Evolutionary conservation across 2,113 vertebrate genomes (phyloP).

Genomic region (Chloroceryle aenea): DNA sequence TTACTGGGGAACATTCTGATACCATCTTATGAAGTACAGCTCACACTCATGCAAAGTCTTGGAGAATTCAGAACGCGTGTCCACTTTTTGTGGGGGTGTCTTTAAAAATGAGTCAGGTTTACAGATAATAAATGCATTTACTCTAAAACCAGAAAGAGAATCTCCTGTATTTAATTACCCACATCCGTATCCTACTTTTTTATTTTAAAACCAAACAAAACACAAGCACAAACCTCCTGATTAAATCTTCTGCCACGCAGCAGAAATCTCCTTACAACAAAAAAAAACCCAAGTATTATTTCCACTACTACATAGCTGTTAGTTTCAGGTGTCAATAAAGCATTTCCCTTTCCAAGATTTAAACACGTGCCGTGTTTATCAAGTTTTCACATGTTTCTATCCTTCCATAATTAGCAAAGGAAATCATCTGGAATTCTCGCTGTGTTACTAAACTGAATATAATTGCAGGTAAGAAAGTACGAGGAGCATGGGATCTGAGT

Average conservation of each 20-base stretch:
- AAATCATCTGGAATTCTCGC: background rate
- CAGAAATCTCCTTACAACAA: background rate
- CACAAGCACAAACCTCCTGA: background rate
- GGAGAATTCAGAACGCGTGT: background rate
- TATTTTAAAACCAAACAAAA: background rate
- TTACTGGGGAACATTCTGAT: background rate
- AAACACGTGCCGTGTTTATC: background rate
- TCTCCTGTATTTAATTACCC: background rate
- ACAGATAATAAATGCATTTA: constrained; percentile 11
- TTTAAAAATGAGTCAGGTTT: constrained; percentile 35
- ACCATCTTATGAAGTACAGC: background rate
- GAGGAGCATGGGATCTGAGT: background rate
- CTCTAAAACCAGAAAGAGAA: constrained; percentile 1
- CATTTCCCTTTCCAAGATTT: background rate
- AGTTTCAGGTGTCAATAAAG: background rate
- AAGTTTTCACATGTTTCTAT: constrained; percentile 3
- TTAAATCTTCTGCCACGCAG: background rate
- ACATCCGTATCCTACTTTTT: background rate
- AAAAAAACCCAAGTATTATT: background rate
- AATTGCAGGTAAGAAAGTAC: background rate
- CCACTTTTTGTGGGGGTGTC: background rate
- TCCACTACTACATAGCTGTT: background rate
- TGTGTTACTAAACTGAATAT: background rate
- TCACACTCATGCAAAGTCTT: background rate
- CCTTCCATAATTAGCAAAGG: background rate